Conservation (phyloP, 2,888 invertebrate species). For the Subacronicta megacephala region DNA sequence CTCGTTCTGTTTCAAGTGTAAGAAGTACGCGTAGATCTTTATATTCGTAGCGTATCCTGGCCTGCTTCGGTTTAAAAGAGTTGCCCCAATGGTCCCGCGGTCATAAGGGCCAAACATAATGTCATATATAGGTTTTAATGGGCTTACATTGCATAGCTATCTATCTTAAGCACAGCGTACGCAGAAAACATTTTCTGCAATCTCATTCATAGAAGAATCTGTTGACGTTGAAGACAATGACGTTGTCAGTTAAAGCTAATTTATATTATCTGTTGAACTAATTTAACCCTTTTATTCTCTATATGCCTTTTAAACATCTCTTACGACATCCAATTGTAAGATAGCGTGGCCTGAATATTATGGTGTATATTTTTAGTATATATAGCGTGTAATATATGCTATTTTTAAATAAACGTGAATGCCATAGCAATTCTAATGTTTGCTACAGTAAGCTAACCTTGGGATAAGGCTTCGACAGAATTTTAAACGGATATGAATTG, state of each 20-base stretch:
- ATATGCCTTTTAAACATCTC: neutral
- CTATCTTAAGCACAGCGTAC: too few species aligned
- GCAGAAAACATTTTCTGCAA: too few species aligned
- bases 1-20: slow-evolving; percentile 8
- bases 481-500: slow-evolving; percentile 23
- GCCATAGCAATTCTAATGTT: slow-evolving; percentile 25
- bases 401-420: slow-evolving; percentile 38
- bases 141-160: too few species aligned
- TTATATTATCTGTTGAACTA: too few species aligned
- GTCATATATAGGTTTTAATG: neutral
- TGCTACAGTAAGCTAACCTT: slow-evolving; percentile 28
- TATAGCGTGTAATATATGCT: slow-evolving; percentile 33
- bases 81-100: slow-evolving; percentile 9
- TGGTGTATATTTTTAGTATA: slow-evolving; percentile 3
- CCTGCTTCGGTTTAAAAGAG: slow-evolving; percentile 8
- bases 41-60: slow-evolving; percentile 27
- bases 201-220: too few species aligned
- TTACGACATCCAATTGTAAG: slow-evolving; percentile 3
- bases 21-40: slow-evolving; percentile 34
- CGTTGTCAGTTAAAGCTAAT: too few species aligned
- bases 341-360: slow-evolving; percentile 25
- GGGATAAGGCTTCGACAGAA: slow-evolving; percentile 36
- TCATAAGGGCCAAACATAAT: slow-evolving; percentile 14
- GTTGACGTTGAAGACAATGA: too few species aligned
- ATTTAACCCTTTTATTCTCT: too few species aligned